A percentile compares a stretch with the other conserved stretches of the same genome.
These are phyloP conservation scores for Coturnix japonica DNA, from an alignment of 2,113 vertebrate species.

Conservation along the genomic window DNA sequence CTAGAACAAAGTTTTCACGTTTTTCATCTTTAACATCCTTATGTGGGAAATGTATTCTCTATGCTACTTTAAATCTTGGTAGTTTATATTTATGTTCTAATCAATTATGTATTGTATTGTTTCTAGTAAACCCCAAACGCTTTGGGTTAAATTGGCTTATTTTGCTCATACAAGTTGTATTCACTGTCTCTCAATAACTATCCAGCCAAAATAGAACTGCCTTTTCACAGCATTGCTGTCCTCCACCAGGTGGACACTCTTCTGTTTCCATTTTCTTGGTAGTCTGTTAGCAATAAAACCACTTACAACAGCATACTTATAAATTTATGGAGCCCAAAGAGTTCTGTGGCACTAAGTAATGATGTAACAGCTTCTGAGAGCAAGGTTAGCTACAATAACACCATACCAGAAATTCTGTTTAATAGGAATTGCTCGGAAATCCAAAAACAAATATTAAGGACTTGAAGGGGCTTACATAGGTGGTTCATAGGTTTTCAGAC, in stretches of 20 bases:
- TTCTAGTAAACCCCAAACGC: background rate
- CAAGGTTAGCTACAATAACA: background rate
- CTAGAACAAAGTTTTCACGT: background rate
- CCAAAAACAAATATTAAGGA: background rate
- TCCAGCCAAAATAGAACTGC: background rate
- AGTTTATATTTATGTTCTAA: background rate
- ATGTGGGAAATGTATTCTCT: background rate
- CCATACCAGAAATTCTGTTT: background rate
- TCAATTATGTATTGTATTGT: rapidly evolving
- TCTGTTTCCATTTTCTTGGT: background rate
- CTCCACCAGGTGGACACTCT: background rate
- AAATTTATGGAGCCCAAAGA: background rate
- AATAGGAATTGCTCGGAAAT: background rate
- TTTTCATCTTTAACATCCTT: background rate
- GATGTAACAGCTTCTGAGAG: background rate
- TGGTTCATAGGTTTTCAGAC: background rate
- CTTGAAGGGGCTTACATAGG: background rate
- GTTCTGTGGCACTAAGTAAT: background rate
- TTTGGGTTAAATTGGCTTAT: background rate
- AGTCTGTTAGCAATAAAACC: background rate
- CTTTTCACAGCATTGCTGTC: background rate
- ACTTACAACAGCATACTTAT: background rate
- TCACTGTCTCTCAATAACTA: background rate
- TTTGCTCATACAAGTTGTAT: background rate
- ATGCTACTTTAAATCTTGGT: background rate